Percentiles rank a stretch among this genome's conserved stretches.
phyloP scores from a whole-genome alignment of 2,113 vertebrate genomes.

The Phaetusa simplex region DNA sequence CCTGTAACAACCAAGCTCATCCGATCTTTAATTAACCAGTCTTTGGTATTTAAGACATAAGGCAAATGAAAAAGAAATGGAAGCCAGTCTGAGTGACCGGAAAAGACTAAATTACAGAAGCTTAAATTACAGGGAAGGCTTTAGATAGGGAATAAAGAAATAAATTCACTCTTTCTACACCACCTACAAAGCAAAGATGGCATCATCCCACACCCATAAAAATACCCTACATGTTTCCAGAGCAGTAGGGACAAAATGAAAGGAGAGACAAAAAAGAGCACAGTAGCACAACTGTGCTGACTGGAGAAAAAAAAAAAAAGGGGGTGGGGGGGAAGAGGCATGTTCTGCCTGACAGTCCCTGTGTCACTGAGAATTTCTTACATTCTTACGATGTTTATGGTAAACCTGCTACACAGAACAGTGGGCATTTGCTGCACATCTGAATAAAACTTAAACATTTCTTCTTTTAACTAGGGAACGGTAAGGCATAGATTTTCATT shows the following conservation, averaged over 20 bases:
- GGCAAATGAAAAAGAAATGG: background rate
- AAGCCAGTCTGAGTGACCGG: background rate
- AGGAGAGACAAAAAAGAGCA: background rate
- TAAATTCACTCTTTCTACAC: background rate
- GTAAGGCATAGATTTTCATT: background rate
- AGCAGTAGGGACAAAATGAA: background rate
- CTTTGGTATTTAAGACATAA: background rate
- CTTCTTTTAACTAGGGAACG: background rate
- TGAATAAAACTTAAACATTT: background rate
- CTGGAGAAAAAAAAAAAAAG: background rate
- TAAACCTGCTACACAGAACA: background rate
- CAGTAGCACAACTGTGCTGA: background rate
- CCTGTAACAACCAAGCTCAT: background rate
- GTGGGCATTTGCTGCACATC: background rate
- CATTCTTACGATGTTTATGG: background rate
- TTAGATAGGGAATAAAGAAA: background rate
- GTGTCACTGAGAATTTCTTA: background rate
- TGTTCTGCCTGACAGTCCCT: background rate
- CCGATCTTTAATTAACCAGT: background rate
- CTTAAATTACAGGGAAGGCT: background rate
- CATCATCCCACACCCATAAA: background rate
- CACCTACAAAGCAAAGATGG: background rate
- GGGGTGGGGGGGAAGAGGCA: rapidly evolving
- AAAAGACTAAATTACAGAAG: background rate
- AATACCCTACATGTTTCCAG: background rate